Percentiles rank a stretch among this genome's conserved stretches.
These are phyloP conservation scores for Stictonetta naevosa DNA, from an alignment of 2,113 vertebrate genomes.

Conservation along the genomic window DNA sequence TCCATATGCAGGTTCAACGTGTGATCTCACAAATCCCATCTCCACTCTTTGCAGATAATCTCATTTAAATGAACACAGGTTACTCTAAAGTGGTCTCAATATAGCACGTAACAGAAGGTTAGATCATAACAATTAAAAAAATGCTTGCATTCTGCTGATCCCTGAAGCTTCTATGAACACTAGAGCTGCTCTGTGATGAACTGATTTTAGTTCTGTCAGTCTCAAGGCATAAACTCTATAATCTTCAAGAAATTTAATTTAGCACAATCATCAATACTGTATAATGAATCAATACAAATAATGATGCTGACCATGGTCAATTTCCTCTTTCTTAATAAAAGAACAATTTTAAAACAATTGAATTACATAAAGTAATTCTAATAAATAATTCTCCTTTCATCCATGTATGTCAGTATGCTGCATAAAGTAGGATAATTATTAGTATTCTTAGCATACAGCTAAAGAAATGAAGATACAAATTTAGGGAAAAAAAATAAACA, in stretches of 20 bases:
- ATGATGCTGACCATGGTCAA: background rate
- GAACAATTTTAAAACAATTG: background rate
- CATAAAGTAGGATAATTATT: background rate
- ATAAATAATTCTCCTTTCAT: background rate
- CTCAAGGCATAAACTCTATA: background rate
- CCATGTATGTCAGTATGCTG: background rate
- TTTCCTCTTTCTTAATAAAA: background rate
- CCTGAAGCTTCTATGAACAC: rapidly evolving
- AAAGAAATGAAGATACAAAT: background rate
- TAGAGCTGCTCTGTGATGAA: background rate
- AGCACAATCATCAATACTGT: background rate
- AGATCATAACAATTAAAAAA: background rate
- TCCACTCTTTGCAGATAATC: background rate
- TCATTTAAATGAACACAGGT: background rate
- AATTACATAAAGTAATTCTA: background rate
- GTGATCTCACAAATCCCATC: background rate
- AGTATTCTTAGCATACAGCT: background rate
- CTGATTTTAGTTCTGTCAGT: background rate
- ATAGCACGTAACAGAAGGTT: background rate
- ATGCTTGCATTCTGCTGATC: background rate
- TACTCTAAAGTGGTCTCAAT: background rate
- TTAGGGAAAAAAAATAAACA: background rate
- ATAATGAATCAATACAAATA: background rate
- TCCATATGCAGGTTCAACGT: background rate
- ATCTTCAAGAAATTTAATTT: background rate